A percentile compares a stretch with the other conserved stretches of the same genome.
Conservation (phyloP, 2,797 vertebrate species). For the Labeo calbasu region DNA sequence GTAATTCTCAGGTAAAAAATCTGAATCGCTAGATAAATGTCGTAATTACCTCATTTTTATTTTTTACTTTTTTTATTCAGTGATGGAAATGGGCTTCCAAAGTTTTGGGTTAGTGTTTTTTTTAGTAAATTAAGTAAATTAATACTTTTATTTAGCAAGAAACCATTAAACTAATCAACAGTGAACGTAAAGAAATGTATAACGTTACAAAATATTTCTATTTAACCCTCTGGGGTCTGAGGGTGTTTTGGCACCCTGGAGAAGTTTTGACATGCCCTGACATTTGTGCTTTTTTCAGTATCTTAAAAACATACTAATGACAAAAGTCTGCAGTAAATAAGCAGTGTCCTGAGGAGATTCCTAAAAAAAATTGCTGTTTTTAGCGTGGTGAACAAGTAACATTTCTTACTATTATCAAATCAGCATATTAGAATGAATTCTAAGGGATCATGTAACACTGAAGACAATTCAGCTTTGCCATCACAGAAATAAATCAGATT, state of each 20-base stretch:
- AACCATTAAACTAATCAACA: not conserved
- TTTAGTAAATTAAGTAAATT: not conserved
- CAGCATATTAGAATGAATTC: not conserved
- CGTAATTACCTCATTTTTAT: too few species aligned
- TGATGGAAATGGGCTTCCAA: too few species aligned
- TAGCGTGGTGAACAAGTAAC: not conserved
- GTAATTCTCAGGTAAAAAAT: too few species aligned
- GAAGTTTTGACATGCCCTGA: too few species aligned
- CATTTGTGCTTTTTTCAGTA: too few species aligned
- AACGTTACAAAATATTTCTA: not conserved
- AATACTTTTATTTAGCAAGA: not conserved
- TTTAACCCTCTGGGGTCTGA: too few species aligned
- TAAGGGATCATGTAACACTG: not conserved
- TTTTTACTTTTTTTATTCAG: too few species aligned
- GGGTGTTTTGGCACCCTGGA: too few species aligned
- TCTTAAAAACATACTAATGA: too few species aligned
- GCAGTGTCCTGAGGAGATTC: not conserved
- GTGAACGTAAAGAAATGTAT: not conserved
- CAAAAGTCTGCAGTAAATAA: too few species aligned
- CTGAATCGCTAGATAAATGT: too few species aligned
- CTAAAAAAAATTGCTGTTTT: not conserved
- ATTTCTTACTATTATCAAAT: not conserved
- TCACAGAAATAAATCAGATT: not conserved
- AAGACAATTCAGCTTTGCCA: not conserved
- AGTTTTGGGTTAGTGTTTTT: too few species aligned